Conservation (phyloP, 2,888 invertebrate species). For the Himalopsyche kuldschensis region DNA sequence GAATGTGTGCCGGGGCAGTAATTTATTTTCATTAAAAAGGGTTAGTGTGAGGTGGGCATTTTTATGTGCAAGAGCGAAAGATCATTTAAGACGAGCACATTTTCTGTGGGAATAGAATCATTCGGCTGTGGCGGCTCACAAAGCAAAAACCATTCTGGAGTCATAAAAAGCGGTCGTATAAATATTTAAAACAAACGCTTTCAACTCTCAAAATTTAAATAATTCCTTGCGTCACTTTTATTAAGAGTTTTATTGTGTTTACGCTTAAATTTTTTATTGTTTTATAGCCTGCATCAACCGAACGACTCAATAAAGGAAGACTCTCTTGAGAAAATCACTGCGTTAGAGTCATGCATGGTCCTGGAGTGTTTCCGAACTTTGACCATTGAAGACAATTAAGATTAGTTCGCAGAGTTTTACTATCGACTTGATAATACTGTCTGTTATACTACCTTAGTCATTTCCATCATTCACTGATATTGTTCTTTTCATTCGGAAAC, state of each 20-base stretch:
- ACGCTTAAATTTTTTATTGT: not conserved
- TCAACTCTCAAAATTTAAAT: not conserved
- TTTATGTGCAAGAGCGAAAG: not conserved
- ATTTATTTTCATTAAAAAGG: not conserved
- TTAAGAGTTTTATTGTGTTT: not conserved
- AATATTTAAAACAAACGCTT: not conserved
- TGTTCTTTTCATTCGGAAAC: too few species aligned
- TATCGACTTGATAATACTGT: too few species aligned
- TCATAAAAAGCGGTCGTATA: not conserved
- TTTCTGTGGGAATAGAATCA: not conserved
- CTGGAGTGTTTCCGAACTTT: too few species aligned
- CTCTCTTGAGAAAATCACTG: not conserved
- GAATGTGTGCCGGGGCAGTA: not conserved
- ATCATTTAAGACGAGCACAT: not conserved
- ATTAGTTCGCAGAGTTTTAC: too few species aligned
- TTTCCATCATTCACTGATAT: too few species aligned
- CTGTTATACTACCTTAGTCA: too few species aligned
- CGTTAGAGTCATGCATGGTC: too few species aligned
- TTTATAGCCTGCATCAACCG: not conserved
- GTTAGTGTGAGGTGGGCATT: not conserved
- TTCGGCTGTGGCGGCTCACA: not conserved
- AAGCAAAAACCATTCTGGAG: not conserved
- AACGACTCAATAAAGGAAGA: not conserved
- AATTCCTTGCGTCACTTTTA: not conserved
- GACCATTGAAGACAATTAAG: too few species aligned